Evolutionary conservation across 1,140 invertebrate species (phyloP).

Genomic region (Metaphire vulgaris): DNA sequence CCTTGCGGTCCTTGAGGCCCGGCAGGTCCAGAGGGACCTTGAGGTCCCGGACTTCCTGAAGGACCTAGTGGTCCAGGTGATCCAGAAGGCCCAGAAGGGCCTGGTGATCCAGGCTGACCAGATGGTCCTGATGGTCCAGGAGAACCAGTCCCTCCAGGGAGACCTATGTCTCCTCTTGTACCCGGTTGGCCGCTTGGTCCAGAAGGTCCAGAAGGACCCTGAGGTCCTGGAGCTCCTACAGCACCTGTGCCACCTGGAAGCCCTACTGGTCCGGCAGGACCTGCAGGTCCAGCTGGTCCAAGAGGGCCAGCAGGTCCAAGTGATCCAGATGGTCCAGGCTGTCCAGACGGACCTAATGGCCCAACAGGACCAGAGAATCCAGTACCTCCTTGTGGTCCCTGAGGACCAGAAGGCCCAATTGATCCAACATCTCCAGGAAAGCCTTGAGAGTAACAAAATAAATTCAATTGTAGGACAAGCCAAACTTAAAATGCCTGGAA

Average conservation of each 20-base stretch:
- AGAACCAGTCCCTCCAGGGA: slow-evolving; percentile 17
- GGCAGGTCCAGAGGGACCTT: slow-evolving; percentile 6
- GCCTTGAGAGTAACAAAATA: no score
- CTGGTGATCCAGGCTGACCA: slow-evolving; percentile 62
- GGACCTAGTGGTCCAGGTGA: slow-evolving; percentile 20
- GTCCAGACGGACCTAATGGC: slow-evolving; percentile 9
- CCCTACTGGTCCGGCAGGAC: not conserved
- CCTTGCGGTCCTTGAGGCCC: not conserved
- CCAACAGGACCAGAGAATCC: slow-evolving; percentile 21
- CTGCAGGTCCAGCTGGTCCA: not conserved
- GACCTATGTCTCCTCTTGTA: not conserved
- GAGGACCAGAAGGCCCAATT: slow-evolving; percentile 21
- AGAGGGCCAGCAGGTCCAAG: slow-evolving; percentile 1
- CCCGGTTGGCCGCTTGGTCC: not conserved
- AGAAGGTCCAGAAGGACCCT: slow-evolving; percentile 16
- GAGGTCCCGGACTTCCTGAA: not conserved
- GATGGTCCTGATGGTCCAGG: slow-evolving; percentile 16
- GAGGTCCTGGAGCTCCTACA: slow-evolving; percentile 30
- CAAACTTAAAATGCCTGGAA: no score
- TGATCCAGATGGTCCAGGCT: slow-evolving; percentile 21
- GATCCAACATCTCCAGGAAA: slow-evolving; percentile 1
- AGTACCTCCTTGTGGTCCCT: slow-evolving; percentile 6
- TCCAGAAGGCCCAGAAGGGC: slow-evolving; percentile 12
- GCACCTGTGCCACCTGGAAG: slow-evolving; percentile 20
- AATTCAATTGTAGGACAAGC: no score